phyloP scores from a whole-genome alignment of 2,797 vertebrate species.

The Manis javanica region DNA sequence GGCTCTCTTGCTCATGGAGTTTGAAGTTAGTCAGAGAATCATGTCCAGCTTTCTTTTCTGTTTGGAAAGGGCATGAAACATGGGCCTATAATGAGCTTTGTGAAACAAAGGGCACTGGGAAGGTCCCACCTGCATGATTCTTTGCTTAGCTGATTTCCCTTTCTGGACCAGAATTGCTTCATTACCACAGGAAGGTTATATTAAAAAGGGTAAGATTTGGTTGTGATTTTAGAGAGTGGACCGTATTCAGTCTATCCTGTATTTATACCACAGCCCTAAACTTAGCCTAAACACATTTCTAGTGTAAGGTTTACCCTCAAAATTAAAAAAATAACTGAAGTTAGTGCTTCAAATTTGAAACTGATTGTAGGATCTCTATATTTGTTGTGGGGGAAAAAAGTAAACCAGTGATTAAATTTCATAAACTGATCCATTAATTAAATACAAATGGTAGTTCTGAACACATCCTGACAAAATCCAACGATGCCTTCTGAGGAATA shows the following conservation, averaged over 20 bases:
- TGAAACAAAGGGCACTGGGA: not conserved
- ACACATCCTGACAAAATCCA: not conserved
- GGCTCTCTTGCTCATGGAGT: not conserved
- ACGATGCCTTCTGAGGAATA: not conserved
- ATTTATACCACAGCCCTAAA: not conserved
- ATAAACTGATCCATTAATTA: slow-evolving; percentile 7
- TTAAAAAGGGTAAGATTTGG: not conserved
- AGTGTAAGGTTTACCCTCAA: not conserved
- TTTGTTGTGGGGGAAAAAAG: not conserved
- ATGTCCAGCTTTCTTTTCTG: not conserved
- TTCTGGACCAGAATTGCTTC: not conserved
- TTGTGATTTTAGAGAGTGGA: not conserved
- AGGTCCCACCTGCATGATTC: accelerated
- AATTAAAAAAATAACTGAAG: not conserved
- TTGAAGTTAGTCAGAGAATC: not conserved
- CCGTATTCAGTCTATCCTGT: accelerated
- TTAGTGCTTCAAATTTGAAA: not conserved
- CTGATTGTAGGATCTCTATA: not conserved
- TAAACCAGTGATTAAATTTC: not conserved
- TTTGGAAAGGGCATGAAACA: not conserved
- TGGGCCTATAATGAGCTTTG: not conserved
- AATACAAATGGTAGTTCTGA: not conserved
- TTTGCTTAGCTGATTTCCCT: accelerated
- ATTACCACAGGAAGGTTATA: not conserved
- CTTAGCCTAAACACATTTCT: not conserved